Conservation (phyloP, 2,888 invertebrate species). For the Melikaiella ostensackeni region DNA sequence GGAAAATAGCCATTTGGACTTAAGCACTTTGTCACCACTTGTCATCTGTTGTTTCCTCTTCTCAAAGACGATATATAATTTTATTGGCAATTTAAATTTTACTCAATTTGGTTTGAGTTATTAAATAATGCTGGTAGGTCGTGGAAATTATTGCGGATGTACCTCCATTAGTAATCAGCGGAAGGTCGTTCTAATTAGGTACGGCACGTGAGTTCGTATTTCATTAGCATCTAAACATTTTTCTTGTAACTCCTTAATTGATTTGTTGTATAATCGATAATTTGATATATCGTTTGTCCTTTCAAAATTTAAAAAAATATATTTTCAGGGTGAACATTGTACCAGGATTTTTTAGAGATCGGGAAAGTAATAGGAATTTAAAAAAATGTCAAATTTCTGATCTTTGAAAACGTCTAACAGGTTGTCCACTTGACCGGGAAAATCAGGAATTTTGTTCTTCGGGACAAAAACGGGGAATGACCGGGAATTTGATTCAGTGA, state of each 20-base stretch:
- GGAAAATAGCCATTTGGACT: not conserved
- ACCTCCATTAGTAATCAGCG: constrained; percentile 43
- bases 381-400: too few species aligned
- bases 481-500: too few species aligned
- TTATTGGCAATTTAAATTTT: not conserved
- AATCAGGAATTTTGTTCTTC: too few species aligned
- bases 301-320: too few species aligned
- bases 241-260: constrained; percentile 10
- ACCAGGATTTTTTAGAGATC: too few species aligned
- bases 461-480: too few species aligned
- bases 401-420: too few species aligned
- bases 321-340: not conserved
- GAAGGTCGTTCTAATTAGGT: constrained; percentile 50
- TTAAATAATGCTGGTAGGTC: not conserved
- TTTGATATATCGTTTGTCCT: not conserved
- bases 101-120: too few species aligned
- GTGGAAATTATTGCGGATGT: constrained; percentile 19
- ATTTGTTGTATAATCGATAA: not conserved
- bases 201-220: constrained; percentile 40
- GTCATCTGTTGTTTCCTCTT: not conserved
- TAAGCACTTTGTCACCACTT: not conserved
- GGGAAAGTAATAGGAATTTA: too few species aligned
- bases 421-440: too few species aligned
- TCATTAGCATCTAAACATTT: constrained; percentile 31
- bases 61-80: not conserved